Conservation (phyloP, 2,888 invertebrate genomes). For the Morpho deidamia region DNA sequence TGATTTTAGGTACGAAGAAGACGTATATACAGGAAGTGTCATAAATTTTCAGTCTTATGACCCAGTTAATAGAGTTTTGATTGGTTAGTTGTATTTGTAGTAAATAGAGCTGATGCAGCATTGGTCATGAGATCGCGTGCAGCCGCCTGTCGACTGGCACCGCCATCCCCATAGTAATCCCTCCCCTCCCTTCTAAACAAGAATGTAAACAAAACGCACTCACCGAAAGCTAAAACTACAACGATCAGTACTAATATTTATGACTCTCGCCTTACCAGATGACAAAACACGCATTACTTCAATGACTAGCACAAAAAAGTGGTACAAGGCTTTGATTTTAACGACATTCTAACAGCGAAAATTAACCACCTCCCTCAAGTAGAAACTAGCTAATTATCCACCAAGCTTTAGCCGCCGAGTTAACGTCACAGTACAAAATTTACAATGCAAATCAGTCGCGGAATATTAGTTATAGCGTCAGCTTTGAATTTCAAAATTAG, state of each 20-base stretch:
- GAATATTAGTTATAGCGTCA: slow-evolving; percentile 75
- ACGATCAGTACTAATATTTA: slow-evolving; percentile 17
- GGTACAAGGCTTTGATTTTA: slow-evolving; percentile 48
- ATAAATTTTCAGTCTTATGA: slow-evolving; percentile 47
- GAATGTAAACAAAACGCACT: slow-evolving; percentile 54
- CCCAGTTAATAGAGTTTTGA: slow-evolving; percentile 39
- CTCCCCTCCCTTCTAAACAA: slow-evolving; percentile 54
- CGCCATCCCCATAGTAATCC: slow-evolving; percentile 59
- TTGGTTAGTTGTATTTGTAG: slow-evolving; percentile 41
- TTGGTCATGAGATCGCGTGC: slow-evolving; percentile 61
- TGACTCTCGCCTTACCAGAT: slow-evolving; percentile 30
- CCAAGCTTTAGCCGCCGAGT: slow-evolving; percentile 65
- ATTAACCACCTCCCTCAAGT: slow-evolving; percentile 57
- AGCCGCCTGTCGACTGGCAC: slow-evolving; percentile 74
- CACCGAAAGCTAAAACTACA: slow-evolving; percentile 26
- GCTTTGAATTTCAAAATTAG: slow-evolving; percentile 73
- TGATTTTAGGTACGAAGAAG: slow-evolving; percentile 10
- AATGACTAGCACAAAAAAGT: slow-evolving; percentile 36
- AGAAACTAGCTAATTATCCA: slow-evolving; percentile 76
- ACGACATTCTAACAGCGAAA: slow-evolving; percentile 50
- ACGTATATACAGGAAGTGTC: slow-evolving; percentile 24
- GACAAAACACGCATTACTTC: slow-evolving; percentile 20
- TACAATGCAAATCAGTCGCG: slow-evolving; percentile 75
- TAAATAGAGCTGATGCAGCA: slow-evolving; percentile 52
- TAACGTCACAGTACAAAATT: slow-evolving; percentile 70